These are phyloP conservation scores for Xylota sylvarum DNA, from an alignment of 2,888 invertebrate species.

Conservation along the genomic window DNA sequence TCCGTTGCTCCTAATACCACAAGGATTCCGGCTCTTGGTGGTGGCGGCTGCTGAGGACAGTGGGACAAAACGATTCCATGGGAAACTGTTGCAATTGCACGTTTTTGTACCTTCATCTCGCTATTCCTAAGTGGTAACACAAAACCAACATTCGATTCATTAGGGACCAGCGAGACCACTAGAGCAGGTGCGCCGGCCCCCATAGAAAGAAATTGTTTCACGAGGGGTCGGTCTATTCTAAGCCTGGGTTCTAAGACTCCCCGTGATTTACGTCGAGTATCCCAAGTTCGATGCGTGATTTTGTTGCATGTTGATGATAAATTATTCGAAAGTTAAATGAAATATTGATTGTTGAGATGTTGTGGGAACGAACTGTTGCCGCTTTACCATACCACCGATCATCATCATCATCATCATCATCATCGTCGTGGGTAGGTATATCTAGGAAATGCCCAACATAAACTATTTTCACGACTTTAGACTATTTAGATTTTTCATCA, in stretches of 20 bases:
- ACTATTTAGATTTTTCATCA: constrained; percentile 69
- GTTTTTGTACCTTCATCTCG: constrained; percentile 38
- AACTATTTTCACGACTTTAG: constrained; percentile 68
- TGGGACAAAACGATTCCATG: constrained; percentile 69
- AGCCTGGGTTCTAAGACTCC: constrained; percentile 39
- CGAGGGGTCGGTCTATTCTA: neutral
- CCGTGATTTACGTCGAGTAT: constrained; percentile 67
- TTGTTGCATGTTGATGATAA: constrained; percentile 76
- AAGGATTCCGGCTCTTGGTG: constrained; percentile 31
- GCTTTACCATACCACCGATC: constrained; percentile 22
- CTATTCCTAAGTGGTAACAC: constrained; percentile 63
- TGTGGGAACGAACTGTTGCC: constrained; percentile 57
- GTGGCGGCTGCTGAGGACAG: constrained; percentile 11
- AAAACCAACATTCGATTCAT: constrained; percentile 75
- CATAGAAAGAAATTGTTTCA: constrained; percentile 50
- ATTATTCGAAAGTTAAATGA: constrained; percentile 73
- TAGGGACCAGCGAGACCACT: constrained; percentile 44
- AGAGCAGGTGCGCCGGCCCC: constrained; percentile 54
- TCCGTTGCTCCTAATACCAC: constrained; percentile 53
- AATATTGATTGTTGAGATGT: constrained; percentile 74
- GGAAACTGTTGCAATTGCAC: constrained; percentile 64
- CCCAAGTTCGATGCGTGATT: constrained; percentile 74
- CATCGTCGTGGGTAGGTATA: constrained; percentile 7
- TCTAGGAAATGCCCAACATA: constrained; percentile 61
- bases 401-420: constrained; percentile 30